Base-by-base conservation (phyloP, 2,113 vertebrate genomes). In the Caranx melampygus region DNA sequence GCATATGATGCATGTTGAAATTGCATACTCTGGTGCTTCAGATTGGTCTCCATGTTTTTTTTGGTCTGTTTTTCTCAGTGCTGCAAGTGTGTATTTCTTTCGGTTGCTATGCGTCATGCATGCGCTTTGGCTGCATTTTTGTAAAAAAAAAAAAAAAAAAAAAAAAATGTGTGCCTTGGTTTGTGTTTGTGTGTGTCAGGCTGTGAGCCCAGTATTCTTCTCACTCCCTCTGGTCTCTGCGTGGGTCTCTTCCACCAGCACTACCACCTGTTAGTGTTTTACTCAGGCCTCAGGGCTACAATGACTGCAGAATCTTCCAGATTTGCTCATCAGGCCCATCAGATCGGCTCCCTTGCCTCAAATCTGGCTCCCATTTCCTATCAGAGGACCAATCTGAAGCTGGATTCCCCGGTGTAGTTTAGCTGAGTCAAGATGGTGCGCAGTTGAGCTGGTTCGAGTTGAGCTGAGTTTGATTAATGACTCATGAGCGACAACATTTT, bases 251-350 rank as follows among this genome's bases (percentile, higher is more conserved):
- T 91, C 88, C 79, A 90, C 87, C 87, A 90, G 79, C 78, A 63
- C 75, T 79, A 79, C 85, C 92, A 94, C 91, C 92, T 94, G 92
- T 93, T 92, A 92, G 91, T 91, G 86, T 92, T 94, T 93, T 94
- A 92, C 84, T 92, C 78, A n/a, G 85, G 82, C 89, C 92, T 83
- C 75, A 68, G 78, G 91, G 89, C 88, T 85, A 89, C 87, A 82
- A 69, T 87, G 90, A 84, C 84, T 91, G 75, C 82, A 92, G 78
- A 91, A 83, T 80, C 80, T 81, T 93, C 88, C 89, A 94, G 84
- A 89, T 92, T 93, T 92, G 80, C 91, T 93, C 91, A 91, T 93
- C 91, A 85, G 81, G 83, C 79, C 83, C 85, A 85, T 89, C 88
- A 82, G 87, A 91, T 91, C 65, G 62, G 66, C 81, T 81, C 80